These are phyloP conservation scores for Slavum lentiscoides DNA, from an alignment of 2,888 invertebrate genomes.

Conservation along the genomic window DNA sequence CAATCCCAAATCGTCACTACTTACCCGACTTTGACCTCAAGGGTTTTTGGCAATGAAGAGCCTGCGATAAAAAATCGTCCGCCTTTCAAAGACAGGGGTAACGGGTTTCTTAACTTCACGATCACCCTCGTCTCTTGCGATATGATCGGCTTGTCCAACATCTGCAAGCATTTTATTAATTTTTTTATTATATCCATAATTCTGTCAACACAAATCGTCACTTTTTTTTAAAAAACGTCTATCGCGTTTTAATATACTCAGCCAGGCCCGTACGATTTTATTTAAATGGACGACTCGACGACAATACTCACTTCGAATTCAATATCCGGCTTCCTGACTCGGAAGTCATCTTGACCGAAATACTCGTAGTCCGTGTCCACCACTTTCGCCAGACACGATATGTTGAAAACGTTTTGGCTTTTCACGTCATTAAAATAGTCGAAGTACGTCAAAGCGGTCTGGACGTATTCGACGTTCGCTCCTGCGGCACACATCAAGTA, in stretches of 20 bases:
- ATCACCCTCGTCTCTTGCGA: slow-evolving; percentile 61
- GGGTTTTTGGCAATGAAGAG: slow-evolving; percentile 74
- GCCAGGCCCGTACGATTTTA: background rate
- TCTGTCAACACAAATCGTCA: no score
- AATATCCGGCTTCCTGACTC: slow-evolving; percentile 86
- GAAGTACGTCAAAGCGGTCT: slow-evolving; percentile 28
- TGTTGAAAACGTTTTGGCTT: slow-evolving; percentile 80
- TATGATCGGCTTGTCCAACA: background rate
- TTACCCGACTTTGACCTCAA: slow-evolving; percentile 71
- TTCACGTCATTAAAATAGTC: slow-evolving; percentile 37
- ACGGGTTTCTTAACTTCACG: slow-evolving; percentile 76
- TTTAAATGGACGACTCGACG: background rate
- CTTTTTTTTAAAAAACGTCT: no score
- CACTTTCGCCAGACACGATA: slow-evolving; percentile 78
- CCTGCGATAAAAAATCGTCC: slow-evolving; percentile 76
- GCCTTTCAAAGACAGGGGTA: slow-evolving; percentile 77
- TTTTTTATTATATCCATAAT: background rate
- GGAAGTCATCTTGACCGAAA: slow-evolving; percentile 86
- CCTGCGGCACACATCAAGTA: background rate
- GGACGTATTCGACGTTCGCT: slow-evolving; percentile 22
- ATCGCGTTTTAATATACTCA: no score
- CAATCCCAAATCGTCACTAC: slow-evolving; percentile 43
- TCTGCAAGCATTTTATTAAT: background rate
- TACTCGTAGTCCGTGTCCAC: slow-evolving; percentile 82
- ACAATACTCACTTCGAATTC: slow-evolving; percentile 68